Evolutionary conservation across 2,888 invertebrate genomes (phyloP), one percentile per base, ranked within the genome.

Genomic region (Diadromus collaris): DNA sequence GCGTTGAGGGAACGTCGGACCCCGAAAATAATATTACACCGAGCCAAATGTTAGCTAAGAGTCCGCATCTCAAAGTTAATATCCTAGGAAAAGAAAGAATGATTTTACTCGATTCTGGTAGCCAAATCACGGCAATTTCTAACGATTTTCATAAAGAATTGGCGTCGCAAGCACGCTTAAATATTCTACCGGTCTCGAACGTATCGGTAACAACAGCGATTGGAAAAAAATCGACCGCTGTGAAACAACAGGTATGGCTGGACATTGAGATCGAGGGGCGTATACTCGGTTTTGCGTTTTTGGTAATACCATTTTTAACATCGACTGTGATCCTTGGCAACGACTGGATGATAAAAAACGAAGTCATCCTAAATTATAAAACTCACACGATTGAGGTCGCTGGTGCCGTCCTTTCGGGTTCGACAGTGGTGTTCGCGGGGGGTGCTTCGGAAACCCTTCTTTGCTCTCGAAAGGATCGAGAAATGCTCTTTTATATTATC

Each of bases 291-390:
- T 48, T 9, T 3, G 6, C 46, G 1, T 48, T 48, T 48, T 19
- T 48, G 9, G 7, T 48, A 19, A 48, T 48, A 2, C 46, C 46
- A 2, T 48, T 19, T 48, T 19, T 48, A n/a, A 48, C 46, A 19
- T 48, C 46, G 46, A 19, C 19, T 0, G 19, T 48, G 9, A 48
- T 48, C 19, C 46, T 48, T 2, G 46, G 46, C 6, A 48, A 76
- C 46, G 58, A 76, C 51, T 29, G 48, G 32, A 60, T 65, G 41
- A 64, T 38, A 29, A 29, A 24, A 29, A 67, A 67, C 44, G 21
- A 67, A 56, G 56, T 38, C 9, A 54, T 74, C 56, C 27, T 65
- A 13, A 46, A 41, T 74, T 51, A 67, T 67, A 56, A 67, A 44
- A n/a, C 9, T n/a, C 5, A 34, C 34, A 44, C 44, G 44, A 44